Conservation (phyloP, 2,888 invertebrate genomes). For the Aproaerema taeniolella region DNA sequence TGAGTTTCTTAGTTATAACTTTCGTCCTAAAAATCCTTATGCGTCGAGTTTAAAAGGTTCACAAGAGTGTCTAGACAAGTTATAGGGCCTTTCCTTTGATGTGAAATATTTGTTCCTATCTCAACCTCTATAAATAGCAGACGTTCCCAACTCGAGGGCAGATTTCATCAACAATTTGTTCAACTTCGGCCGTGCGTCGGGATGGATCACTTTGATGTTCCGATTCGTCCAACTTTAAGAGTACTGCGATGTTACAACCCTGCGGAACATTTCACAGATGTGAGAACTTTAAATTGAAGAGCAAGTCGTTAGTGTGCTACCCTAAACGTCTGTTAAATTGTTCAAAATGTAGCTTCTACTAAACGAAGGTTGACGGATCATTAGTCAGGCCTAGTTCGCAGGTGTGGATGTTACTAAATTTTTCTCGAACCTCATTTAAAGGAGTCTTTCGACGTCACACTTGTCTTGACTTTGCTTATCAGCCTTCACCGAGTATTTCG, state of each 20-base stretch:
- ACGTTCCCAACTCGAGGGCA: background rate
- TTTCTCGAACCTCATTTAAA: too few species aligned
- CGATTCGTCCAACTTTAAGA: too few species aligned
- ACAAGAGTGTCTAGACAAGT: background rate
- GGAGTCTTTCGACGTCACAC: background rate
- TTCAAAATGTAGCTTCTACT: too few species aligned
- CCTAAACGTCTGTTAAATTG: too few species aligned
- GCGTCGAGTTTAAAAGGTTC: background rate
- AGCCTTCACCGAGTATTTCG: background rate
- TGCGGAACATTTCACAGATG: too few species aligned
- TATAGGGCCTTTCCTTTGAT: background rate
- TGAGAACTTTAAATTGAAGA: too few species aligned
- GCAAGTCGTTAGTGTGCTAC: too few species aligned
- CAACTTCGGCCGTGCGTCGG: background rate
- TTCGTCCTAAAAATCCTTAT: background rate
- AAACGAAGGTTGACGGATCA: too few species aligned
- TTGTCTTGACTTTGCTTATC: background rate
- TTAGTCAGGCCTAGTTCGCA: too few species aligned
- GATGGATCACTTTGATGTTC: background rate
- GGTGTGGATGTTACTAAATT: too few species aligned
- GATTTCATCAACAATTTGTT: background rate
- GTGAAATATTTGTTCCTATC: background rate
- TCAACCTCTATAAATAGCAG: background rate
- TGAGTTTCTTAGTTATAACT: too few species aligned
- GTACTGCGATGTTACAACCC: too few species aligned